These are phyloP conservation scores for Apodemia zela DNA, from an alignment of 2,888 invertebrate species.

Conservation along the genomic window DNA sequence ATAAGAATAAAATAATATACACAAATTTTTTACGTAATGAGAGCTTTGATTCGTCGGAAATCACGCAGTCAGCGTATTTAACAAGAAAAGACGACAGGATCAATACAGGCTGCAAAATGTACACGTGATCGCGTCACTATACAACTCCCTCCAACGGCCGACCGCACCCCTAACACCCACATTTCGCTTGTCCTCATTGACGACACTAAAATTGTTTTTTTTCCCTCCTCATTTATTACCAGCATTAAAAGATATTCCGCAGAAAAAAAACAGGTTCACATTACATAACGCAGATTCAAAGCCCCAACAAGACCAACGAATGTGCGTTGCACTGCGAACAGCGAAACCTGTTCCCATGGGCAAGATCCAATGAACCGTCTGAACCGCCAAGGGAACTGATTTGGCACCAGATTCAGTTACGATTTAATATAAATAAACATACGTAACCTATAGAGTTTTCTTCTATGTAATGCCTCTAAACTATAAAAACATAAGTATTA, in stretches of 20 bases:
- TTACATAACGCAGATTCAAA: conserved; percentile 21
- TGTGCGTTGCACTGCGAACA: conserved; percentile 29
- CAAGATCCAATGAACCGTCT: conserved; percentile 45
- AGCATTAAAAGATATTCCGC: conserved; percentile 25
- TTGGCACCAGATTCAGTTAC: conserved; percentile 13
- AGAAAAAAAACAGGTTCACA: conserved; percentile 16
- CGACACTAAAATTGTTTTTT: conserved; percentile 64
- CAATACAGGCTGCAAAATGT: conserved; percentile 79
- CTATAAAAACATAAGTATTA: background rate
- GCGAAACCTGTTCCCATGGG: conserved; percentile 63
- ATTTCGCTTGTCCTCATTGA: conserved; percentile 56
- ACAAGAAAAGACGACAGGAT: conserved; percentile 69
- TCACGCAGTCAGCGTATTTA: conserved; percentile 55
- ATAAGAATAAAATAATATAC: background rate
- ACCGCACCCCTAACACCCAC: conserved; percentile 68
- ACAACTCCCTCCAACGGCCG: conserved; percentile 71
- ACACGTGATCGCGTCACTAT: conserved; percentile 79
- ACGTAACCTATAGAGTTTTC: background rate
- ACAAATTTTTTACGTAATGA: conserved; percentile 12
- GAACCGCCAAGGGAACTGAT: conserved; percentile 30
- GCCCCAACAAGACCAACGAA: conserved; percentile 29
- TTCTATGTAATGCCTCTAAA: background rate
- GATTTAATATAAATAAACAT: background rate
- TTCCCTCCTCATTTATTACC: conserved; percentile 47
- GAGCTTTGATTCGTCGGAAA: conserved; percentile 36